Conservation (phyloP, 2,888 invertebrate species). For the Zaprionus bogoriensis region DNA sequence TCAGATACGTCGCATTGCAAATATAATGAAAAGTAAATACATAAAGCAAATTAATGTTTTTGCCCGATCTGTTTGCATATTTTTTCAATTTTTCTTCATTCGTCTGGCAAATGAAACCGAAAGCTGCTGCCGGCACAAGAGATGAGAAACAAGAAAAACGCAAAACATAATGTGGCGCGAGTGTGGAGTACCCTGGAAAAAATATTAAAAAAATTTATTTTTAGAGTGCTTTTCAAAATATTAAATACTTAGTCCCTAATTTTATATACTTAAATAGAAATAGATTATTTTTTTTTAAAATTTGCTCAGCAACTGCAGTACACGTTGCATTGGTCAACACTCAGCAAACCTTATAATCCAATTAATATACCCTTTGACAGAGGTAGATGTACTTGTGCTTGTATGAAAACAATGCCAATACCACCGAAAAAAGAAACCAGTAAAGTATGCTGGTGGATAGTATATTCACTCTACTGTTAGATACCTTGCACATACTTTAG, state of each 20-base stretch:
- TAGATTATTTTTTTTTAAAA: background rate
- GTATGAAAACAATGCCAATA: no score
- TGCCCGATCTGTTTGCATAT: background rate
- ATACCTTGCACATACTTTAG: no score
- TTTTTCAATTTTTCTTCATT: conserved; percentile 33
- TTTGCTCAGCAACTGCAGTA: background rate
- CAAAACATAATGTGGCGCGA: background rate
- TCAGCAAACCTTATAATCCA: background rate
- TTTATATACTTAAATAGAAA: background rate
- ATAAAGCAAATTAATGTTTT: conserved; percentile 38
- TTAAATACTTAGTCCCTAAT: no score
- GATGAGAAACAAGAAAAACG: background rate
- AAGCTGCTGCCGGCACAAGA: conserved; percentile 24
- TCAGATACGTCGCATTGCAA: conserved; percentile 27
- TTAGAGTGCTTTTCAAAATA: no score
- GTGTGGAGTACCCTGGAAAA: conserved; percentile 19
- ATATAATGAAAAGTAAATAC: conserved; percentile 56
- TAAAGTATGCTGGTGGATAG: no score
- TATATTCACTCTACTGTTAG: no score
- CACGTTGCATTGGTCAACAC: background rate
- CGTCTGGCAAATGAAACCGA: conserved; percentile 44
- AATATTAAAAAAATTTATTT: no score
- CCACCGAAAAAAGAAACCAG: no score
- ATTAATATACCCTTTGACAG: conserved; percentile 9
- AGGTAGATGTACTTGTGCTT: conserved; percentile 9